Percentiles rank a stretch among this genome's conserved stretches.
Evolutionary conservation across 2,113 vertebrate species (phyloP).

Genomic region (Verasper variegatus): DNA sequence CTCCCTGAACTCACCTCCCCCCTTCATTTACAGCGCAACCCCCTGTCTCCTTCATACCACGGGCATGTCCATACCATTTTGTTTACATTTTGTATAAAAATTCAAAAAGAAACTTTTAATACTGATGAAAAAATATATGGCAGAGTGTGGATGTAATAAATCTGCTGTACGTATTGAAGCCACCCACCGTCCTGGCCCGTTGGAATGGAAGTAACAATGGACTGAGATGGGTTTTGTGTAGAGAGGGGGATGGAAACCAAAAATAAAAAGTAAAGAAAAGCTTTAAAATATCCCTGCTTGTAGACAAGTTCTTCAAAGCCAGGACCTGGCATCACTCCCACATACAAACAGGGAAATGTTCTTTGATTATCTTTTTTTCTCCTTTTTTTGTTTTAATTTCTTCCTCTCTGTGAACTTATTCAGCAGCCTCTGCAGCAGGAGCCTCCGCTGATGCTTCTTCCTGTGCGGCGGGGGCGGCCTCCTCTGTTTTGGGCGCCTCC

Average conservation of each 20-base stretch:
- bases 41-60: constrained; percentile 89
- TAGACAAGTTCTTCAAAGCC: constrained; percentile 94
- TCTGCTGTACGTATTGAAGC: constrained; percentile 73
- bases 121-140: constrained; percentile 91
- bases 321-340: constrained; percentile 91
- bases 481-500: constrained; percentile 84
- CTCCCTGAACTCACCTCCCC: constrained; percentile 18
- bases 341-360: constrained; percentile 89
- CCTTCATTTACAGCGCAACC: constrained; percentile 85
- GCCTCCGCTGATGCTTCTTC: constrained; percentile 86
- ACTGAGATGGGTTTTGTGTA: constrained; percentile 87
- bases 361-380: constrained; percentile 82
- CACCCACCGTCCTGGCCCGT: constrained; percentile 81
- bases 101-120: constrained; percentile 86
- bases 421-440: constrained; percentile 83
- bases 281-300: constrained; percentile 96
- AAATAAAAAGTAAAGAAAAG: constrained; percentile 76
- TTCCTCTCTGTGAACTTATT: constrained; percentile 38
- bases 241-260: constrained; percentile 56
- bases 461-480: constrained; percentile 81
- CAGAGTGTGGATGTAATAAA: constrained; percentile 74
- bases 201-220: constrained; percentile 89
- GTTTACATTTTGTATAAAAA: constrained; percentile 89
- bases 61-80: constrained; percentile 88
- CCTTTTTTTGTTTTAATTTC: constrained; percentile 60